These are phyloP conservation scores for Mormyrus lacerda DNA, from an alignment of 2,113 vertebrate genomes.

Conservation along the genomic window DNA sequence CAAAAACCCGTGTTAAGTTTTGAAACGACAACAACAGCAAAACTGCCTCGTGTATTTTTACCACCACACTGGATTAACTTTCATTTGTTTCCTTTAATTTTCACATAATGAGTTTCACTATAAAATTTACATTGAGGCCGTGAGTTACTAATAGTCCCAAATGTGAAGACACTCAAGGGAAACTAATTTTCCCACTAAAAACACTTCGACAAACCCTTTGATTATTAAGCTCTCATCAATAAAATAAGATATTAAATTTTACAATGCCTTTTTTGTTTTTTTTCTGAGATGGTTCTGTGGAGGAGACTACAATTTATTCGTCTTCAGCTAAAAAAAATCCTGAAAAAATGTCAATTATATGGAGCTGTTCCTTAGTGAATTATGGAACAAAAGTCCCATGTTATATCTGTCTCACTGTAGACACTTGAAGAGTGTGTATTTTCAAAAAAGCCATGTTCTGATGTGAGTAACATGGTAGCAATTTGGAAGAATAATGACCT, in stretches of 20 bases:
- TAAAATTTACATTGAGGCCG: background rate
- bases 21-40: background rate
- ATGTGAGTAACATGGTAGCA: background rate
- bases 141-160: background rate
- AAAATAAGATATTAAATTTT: background rate
- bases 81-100: background rate
- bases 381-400: background rate
- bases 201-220: background rate
- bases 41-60: background rate
- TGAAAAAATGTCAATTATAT: background rate
- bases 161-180: background rate
- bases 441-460: background rate
- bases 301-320: background rate
- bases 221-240: background rate
- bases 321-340: background rate
- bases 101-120: background rate
- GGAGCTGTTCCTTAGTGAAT: background rate
- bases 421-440: background rate
- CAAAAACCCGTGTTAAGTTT: background rate
- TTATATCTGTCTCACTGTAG: background rate
- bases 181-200: background rate
- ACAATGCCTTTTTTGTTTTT: background rate
- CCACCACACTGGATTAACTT: background rate
- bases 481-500: background rate
- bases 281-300: background rate